Percentiles rank a stretch among this genome's conserved stretches.
Conservation (phyloP, 2,113 vertebrate genomes). For the Lichenostomus cassidix region DNA sequence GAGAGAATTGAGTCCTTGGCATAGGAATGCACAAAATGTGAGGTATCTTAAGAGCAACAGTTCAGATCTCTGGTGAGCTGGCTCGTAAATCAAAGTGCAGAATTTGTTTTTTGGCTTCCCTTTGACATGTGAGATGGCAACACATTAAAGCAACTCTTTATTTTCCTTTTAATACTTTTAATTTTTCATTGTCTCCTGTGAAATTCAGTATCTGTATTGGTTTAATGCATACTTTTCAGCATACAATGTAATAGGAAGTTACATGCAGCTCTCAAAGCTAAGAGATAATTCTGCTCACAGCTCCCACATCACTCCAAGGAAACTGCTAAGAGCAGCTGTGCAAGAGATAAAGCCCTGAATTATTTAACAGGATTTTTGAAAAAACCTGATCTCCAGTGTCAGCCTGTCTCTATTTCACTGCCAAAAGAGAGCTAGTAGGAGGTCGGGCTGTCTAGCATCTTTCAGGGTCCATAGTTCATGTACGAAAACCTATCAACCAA, state of each 20-base stretch:
- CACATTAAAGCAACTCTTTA: not conserved
- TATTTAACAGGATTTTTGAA: not conserved
- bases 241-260: not conserved
- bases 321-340: not conserved
- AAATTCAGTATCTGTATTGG: not conserved
- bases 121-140: not conserved
- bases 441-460: not conserved
- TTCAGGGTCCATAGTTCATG: not conserved
- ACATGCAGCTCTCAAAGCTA: not conserved
- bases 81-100: not conserved
- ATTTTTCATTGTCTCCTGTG: not conserved
- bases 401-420: not conserved
- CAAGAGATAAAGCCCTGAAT: not conserved
- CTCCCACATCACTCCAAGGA: not conserved
- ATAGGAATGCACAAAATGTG: not conserved
- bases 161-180: not conserved
- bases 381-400: not conserved
- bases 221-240: not conserved
- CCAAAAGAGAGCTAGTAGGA: not conserved
- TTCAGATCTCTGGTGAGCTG: not conserved
- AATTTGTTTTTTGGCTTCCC: not conserved
- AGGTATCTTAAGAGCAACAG: not conserved
- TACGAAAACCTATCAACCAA: not conserved
- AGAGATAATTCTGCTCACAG: not conserved
- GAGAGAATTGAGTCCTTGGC: not conserved